These are phyloP conservation scores for Euborellia annulipes DNA, from an alignment of 1,140 invertebrate genomes.

Conservation along the genomic window DNA sequence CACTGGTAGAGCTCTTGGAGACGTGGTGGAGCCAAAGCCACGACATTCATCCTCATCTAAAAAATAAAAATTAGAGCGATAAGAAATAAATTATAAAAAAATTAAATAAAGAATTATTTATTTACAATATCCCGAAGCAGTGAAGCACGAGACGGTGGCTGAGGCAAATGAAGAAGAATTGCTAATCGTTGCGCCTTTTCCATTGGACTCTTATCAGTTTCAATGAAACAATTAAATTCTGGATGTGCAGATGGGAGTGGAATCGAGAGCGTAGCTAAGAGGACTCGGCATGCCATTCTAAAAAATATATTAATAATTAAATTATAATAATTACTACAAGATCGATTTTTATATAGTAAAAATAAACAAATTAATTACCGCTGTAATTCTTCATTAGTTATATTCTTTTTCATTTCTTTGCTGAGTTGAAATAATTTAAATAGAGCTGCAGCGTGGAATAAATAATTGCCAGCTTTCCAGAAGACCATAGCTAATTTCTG, in stretches of 20 bases:
- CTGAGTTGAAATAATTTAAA: slow-evolving; percentile 86
- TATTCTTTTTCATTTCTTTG: slow-evolving; percentile 93
- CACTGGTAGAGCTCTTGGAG: slow-evolving; percentile 83
- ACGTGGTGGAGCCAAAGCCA: slow-evolving; percentile 68
- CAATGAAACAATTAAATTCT: slow-evolving; percentile 91
- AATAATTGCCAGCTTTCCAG: slow-evolving; percentile 94
- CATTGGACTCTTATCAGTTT: slow-evolving; percentile 87
- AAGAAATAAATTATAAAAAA: background rate
- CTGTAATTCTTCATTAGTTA: slow-evolving; percentile 79
- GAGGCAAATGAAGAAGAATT: slow-evolving; percentile 68
- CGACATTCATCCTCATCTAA: slow-evolving; percentile 62
- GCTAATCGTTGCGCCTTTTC: slow-evolving; percentile 88
- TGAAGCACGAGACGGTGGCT: slow-evolving; percentile 75
- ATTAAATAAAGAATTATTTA: slow-evolving; percentile 8
- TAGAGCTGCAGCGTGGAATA: slow-evolving; percentile 95
- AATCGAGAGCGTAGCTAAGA: slow-evolving; percentile 84
- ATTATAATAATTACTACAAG: slow-evolving; percentile 2
- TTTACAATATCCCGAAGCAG: slow-evolving; percentile 76
- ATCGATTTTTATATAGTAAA: too few relatives aligned
- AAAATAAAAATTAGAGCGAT: background rate
- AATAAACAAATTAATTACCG: slow-evolving; percentile 33
- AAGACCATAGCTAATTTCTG: slow-evolving; percentile 96
- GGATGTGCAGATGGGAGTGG: slow-evolving; percentile 88
- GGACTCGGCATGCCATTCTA: slow-evolving; percentile 82
- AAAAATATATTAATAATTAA: slow-evolving; percentile 11